Evolutionary conservation across 2,113 vertebrate genomes (phyloP).

Genomic region (Psittacula cyanocephala): DNA sequence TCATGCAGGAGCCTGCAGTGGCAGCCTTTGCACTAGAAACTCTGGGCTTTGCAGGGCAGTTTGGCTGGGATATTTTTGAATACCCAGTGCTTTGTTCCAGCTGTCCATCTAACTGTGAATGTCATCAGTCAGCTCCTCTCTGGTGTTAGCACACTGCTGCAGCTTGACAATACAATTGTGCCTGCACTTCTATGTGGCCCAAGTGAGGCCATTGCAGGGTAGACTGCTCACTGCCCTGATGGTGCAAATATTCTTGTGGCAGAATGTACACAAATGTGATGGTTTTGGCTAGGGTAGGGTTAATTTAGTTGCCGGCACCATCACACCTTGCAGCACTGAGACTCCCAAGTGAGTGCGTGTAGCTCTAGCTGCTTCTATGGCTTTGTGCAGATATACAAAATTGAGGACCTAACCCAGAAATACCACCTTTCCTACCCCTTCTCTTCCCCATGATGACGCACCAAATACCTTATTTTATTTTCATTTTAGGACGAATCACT

Average conservation of each 20-base stretch:
- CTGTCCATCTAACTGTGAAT: background rate
- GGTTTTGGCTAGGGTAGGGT: background rate
- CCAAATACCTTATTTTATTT: accelerated
- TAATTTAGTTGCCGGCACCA: background rate
- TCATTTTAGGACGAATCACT: background rate
- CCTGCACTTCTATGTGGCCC: accelerated
- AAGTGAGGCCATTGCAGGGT: background rate
- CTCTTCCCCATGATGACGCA: background rate
- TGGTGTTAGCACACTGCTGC: background rate
- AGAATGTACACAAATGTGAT: background rate
- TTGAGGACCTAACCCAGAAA: background rate
- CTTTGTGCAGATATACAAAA: background rate
- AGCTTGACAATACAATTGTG: background rate
- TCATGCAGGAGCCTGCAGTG: accelerated
- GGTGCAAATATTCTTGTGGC: background rate
- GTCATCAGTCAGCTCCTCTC: background rate
- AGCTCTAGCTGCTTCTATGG: background rate
- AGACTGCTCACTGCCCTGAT: background rate
- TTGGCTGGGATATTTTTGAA: background rate
- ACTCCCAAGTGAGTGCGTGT: background rate
- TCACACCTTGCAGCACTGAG: background rate
- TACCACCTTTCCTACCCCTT: background rate
- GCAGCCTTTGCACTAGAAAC: background rate
- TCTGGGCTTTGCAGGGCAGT: accelerated
- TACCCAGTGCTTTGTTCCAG: background rate